Conservation (phyloP, 2,797 vertebrate genomes). For the Sebastes miniatus region DNA sequence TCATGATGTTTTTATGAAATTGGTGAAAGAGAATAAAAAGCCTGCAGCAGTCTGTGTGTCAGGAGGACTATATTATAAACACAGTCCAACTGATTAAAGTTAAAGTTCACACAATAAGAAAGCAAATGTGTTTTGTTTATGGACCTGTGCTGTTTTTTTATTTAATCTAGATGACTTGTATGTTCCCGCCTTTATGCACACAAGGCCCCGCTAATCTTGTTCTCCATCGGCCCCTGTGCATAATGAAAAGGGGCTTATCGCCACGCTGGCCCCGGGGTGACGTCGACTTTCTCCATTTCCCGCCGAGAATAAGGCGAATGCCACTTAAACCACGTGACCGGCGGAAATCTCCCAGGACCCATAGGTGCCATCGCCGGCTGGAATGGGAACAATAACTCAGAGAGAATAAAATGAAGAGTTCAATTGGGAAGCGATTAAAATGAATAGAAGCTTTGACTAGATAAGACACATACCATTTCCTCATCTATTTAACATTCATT, state of each 20-base stretch:
- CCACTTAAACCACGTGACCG: slow-evolving; percentile 76
- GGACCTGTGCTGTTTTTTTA: slow-evolving; percentile 45
- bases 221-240: slow-evolving; percentile 76
- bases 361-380: slow-evolving; percentile 58
- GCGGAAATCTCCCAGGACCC: slow-evolving; percentile 68
- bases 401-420: slow-evolving; percentile 83
- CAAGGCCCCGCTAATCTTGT: slow-evolving; percentile 69
- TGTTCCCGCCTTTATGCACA: slow-evolving; percentile 74
- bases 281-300: slow-evolving; percentile 74
- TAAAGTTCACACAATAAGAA: slow-evolving; percentile 61
- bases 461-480: slow-evolving; percentile 90
- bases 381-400: slow-evolving; percentile 70
- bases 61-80: not conserved
- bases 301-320: slow-evolving; percentile 63
- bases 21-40: not conserved
- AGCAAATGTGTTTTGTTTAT: slow-evolving; percentile 63
- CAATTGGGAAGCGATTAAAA: slow-evolving; percentile 94
- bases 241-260: slow-evolving; percentile 84
- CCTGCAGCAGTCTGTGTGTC: slow-evolving; percentile 11
- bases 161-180: slow-evolving; percentile 77
- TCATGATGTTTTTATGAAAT: slow-evolving; percentile 1
- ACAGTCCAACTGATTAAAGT: slow-evolving; percentile 47
- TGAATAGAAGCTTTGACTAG: slow-evolving; percentile 91
- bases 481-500: slow-evolving; percentile 99
- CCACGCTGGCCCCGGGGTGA: slow-evolving; percentile 78